These are phyloP conservation scores for Sula dactylatra DNA, from an alignment of 2,113 vertebrate genomes.

Conservation along the genomic window DNA sequence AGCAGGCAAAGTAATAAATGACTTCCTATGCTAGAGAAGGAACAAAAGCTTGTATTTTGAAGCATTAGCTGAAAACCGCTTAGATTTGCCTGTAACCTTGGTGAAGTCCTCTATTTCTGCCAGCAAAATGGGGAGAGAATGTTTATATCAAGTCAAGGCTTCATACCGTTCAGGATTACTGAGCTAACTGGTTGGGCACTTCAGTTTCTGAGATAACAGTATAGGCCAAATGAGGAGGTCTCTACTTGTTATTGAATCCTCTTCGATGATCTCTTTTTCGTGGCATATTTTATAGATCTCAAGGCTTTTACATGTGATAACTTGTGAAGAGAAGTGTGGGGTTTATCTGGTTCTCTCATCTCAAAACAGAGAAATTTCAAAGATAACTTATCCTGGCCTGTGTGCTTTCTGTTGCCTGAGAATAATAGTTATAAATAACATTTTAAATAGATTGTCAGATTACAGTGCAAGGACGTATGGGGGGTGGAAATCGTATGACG, in stretches of 20 bases:
- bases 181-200: neutral
- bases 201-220: neutral
- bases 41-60: slow-evolving; percentile 13
- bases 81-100: neutral
- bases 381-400: neutral
- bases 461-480: neutral
- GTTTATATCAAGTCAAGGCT: neutral
- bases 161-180: neutral
- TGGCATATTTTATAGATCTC: neutral
- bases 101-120: neutral
- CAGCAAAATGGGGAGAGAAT: neutral
- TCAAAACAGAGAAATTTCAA: neutral
- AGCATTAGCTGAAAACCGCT: neutral
- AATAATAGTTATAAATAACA: neutral
- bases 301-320: neutral
- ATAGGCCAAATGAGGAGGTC: neutral
- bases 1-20: neutral
- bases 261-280: neutral
- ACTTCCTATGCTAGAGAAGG: neutral
- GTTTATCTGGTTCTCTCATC: neutral
- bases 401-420: neutral
- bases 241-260: neutral
- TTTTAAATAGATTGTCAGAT: neutral
- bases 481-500: neutral
- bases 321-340: neutral